Evolutionary conservation across 2,797 vertebrate genomes (phyloP).

Genomic region (Parotocinclus haroldoi): DNA sequence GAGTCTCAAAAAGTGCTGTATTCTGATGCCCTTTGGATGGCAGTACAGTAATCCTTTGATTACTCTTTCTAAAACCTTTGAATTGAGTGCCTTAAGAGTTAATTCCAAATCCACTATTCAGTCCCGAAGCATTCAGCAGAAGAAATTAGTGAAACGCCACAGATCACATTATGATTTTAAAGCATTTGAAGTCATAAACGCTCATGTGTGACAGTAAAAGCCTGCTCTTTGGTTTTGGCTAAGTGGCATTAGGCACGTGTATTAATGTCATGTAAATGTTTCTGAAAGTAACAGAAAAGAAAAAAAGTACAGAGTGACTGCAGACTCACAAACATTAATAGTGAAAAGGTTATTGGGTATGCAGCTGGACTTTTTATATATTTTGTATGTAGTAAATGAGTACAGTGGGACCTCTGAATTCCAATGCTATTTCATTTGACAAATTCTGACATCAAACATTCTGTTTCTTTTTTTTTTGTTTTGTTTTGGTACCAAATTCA

Average conservation of each 20-base stretch:
- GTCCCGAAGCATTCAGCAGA: background rate
- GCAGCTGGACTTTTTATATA: too few species aligned
- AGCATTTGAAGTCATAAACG: background rate
- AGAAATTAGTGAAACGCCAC: background rate
- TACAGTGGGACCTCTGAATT: too few species aligned
- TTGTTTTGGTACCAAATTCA: too few species aligned
- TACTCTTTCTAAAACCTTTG: conserved; percentile 19
- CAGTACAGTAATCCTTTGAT: conserved; percentile 43
- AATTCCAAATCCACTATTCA: conserved; percentile 28
- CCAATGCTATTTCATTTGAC: too few species aligned
- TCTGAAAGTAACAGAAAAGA: background rate
- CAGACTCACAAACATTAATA: background rate
- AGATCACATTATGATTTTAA: conserved; percentile 13
- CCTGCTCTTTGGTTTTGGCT: background rate
- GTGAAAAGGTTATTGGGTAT: background rate
- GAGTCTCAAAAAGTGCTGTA: conserved; percentile 1
- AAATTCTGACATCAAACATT: too few species aligned
- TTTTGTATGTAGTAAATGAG: too few species aligned
- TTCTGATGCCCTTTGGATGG: conserved; percentile 42
- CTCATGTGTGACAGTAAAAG: conserved; percentile 8
- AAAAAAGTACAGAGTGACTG: background rate
- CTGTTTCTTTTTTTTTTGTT: too few species aligned
- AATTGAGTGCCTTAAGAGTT: conserved; percentile 17
- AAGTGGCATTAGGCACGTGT: background rate
- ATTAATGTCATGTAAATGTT: background rate